Evolutionary conservation across 1,140 invertebrate genomes (phyloP).

Genomic region (Elysia chlorotica): DNA sequence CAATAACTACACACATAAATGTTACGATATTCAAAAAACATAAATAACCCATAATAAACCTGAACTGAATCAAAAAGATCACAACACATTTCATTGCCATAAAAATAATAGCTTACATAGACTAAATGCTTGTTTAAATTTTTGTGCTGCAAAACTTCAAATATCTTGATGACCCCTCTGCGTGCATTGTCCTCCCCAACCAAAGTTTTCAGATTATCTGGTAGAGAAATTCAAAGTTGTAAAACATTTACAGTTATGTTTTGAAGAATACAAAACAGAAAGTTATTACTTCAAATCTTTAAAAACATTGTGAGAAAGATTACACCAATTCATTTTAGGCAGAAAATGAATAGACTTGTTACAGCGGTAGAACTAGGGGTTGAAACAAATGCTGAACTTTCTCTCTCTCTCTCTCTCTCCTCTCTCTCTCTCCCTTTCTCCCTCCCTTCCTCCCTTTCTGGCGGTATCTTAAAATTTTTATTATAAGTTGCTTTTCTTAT

Average conservation of each 20-base stretch:
- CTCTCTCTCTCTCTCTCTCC: too few species aligned
- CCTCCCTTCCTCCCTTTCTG: too few species aligned
- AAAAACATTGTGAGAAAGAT: background rate
- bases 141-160: conserved; percentile 84
- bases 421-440: too few species aligned
- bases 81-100: too few species aligned
- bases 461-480: too few species aligned
- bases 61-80: too few species aligned
- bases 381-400: too few species aligned
- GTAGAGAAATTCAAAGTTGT: conserved; percentile 17
- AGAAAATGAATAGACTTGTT: background rate
- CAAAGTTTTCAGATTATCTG: conserved; percentile 78
- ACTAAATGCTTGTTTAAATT: conserved; percentile 88
- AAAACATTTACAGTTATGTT: background rate
- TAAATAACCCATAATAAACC: too few species aligned
- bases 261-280: background rate
- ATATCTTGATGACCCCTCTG: conserved; percentile 82
- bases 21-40: too few species aligned
- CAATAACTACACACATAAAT: too few species aligned
- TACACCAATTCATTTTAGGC: background rate
- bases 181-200: conserved; percentile 84
- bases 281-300: background rate
- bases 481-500: too few species aligned
- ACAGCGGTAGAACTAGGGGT: background rate
- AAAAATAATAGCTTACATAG: conserved; percentile 76